A percentile compares a stretch with the other conserved stretches of the same genome.
These are phyloP conservation scores for Mythimna ferrago DNA, from an alignment of 2,888 invertebrate species.

Conservation along the genomic window DNA sequence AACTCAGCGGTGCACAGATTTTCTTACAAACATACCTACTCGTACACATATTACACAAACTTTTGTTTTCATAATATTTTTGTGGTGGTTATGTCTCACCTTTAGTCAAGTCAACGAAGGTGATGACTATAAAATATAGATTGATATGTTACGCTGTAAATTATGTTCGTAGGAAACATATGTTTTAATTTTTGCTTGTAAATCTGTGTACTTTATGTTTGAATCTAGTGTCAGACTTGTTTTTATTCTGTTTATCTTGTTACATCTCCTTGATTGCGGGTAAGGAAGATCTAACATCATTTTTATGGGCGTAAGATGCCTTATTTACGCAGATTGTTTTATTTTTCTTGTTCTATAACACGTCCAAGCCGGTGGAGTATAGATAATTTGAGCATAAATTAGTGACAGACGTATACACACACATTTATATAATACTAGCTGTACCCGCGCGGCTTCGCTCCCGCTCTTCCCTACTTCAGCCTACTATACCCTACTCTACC, in stretches of 20 bases:
- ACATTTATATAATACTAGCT: no score
- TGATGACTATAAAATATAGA: slow-evolving; percentile 27
- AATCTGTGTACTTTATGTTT: slow-evolving; percentile 22
- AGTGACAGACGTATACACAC: no score
- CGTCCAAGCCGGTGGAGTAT: no score
- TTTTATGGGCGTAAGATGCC: neutral
- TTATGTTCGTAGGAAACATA: slow-evolving; percentile 3
- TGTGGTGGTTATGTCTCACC: neutral
- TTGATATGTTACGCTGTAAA: slow-evolving; percentile 30
- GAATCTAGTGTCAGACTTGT: neutral
- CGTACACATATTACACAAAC: no score
- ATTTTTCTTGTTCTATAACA: no score
- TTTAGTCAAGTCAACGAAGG: slow-evolving; percentile 1
- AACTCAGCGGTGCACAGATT: no score
- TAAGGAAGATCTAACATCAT: slow-evolving; percentile 5
- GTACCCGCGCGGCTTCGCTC: no score
- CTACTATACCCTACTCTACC: no score
- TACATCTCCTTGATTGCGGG: neutral
- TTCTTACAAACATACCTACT: no score
- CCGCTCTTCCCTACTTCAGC: no score
- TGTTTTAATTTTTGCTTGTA: slow-evolving; percentile 17
- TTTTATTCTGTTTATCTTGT: neutral
- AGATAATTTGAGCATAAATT: no score
- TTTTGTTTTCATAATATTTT: no score
- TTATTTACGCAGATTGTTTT: neutral